phyloP scores from a whole-genome alignment of 2,888 invertebrate species.

The Eueremaeus valkanovi region DNA sequence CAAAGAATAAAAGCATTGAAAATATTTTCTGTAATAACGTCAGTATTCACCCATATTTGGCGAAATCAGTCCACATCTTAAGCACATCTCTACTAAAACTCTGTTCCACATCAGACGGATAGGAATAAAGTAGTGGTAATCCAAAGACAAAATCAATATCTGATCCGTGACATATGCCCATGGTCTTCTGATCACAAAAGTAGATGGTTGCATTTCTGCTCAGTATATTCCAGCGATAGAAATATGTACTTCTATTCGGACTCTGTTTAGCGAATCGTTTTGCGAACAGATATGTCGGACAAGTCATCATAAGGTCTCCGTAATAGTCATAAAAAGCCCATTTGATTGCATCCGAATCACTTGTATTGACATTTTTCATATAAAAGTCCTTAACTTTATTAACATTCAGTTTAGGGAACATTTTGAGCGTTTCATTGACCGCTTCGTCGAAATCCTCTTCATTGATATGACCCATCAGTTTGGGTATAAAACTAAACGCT shows the following conservation, averaged over 20 bases:
- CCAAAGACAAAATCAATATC: not conserved
- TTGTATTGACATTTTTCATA: not conserved
- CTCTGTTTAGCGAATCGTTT: conserved; percentile 15
- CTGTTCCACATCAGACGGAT: not conserved
- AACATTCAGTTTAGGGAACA: not conserved
- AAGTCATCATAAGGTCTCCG: not conserved
- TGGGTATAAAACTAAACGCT: no score
- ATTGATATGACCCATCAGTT: not conserved
- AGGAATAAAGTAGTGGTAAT: not conserved
- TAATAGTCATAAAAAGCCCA: conserved; percentile 4
- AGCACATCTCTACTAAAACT: conserved; percentile 1
- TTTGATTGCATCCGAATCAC: not conserved
- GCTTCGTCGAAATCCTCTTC: not conserved
- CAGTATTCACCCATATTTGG: conserved; percentile 21
- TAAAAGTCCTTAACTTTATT: not conserved
- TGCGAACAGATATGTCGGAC: conserved; percentile 30
- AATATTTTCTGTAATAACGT: not conserved
- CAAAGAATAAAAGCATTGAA: not conserved
- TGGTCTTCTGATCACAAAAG: not conserved
- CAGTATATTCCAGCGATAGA: no score
- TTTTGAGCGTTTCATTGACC: not conserved
- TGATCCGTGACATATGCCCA: not conserved
- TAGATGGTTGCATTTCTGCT: not conserved
- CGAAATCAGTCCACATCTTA: conserved; percentile 37
- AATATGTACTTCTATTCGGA: not conserved